A percentile compares a stretch with the other conserved stretches of the same genome.
These are phyloP conservation scores for Coreoperca whiteheadi DNA, from an alignment of 2,113 vertebrate species.

Conservation along the genomic window DNA sequence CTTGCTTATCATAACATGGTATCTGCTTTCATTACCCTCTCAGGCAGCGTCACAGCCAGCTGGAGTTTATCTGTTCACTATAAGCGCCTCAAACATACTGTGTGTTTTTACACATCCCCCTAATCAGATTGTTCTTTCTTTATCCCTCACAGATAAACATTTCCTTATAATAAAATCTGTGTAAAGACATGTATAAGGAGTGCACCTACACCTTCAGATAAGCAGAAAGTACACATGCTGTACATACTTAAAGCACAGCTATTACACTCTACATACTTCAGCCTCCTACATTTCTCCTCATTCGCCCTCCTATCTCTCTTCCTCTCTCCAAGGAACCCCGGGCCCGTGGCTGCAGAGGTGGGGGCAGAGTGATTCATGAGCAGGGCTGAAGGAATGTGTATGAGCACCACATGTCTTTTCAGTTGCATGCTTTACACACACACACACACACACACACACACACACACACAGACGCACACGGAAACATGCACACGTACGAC, in stretches of 20 bases:
- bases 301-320: constrained; percentile 38
- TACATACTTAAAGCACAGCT: constrained; percentile 26
- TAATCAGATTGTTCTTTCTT: constrained; percentile 22
- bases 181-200: neutral
- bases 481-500: constrained; percentile 1
- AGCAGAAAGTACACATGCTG: constrained; percentile 29
- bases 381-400: constrained; percentile 66
- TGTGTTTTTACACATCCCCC: constrained; percentile 10
- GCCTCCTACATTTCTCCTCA: constrained; percentile 42
- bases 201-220: constrained; percentile 14
- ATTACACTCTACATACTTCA: constrained; percentile 35
- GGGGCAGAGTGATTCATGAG: constrained; percentile 72
- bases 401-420: constrained; percentile 68
- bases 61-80: constrained; percentile 17
- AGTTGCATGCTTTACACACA: constrained; percentile 39
- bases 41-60: constrained; percentile 13
- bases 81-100: constrained; percentile 4
- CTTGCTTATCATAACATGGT: neutral
- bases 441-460: neutral
- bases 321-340: constrained; percentile 12
- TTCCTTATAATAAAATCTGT: constrained; percentile 3
- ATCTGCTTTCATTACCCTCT: constrained; percentile 11
- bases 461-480: constrained; percentile 1
- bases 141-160: constrained; percentile 11
- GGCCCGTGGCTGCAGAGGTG: constrained; percentile 27